These are phyloP conservation scores for Arothron firmamentum DNA, from an alignment of 2,113 vertebrate species.

Conservation along the genomic window DNA sequence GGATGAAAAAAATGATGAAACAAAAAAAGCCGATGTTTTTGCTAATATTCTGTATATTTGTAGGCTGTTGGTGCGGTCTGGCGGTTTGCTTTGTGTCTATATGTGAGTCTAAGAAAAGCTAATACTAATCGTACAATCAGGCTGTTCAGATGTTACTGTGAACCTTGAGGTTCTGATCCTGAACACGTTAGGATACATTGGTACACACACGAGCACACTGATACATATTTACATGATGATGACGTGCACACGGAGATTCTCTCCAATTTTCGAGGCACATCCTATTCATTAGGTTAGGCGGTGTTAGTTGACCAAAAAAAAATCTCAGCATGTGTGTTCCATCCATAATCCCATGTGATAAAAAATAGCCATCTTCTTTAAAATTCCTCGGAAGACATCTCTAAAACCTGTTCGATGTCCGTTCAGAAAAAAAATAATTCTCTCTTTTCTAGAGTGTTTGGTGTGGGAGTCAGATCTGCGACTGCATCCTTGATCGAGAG, in stretches of 20 bases:
- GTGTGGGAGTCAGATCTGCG: slow-evolving; percentile 19
- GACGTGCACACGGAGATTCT: slow-evolving; percentile 31
- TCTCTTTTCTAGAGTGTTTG: slow-evolving; percentile 37
- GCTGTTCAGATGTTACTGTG: slow-evolving; percentile 1
- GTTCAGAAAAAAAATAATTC: slow-evolving; percentile 51
- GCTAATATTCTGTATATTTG: slow-evolving; percentile 53
- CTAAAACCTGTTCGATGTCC: slow-evolving; percentile 56
- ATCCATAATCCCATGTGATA: slow-evolving; percentile 42
- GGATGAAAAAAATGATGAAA: slow-evolving; percentile 21
- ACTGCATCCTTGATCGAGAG: background rate
- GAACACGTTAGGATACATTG: slow-evolving; percentile 37
- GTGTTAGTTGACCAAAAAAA: slow-evolving; percentile 63
- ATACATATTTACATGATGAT: slow-evolving; percentile 30
- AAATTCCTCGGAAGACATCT: slow-evolving; percentile 70
- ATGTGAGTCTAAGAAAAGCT: slow-evolving; percentile 61
- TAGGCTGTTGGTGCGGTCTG: slow-evolving; percentile 49
- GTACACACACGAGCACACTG: slow-evolving; percentile 43
- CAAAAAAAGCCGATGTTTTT: slow-evolving; percentile 26
- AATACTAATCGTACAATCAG: slow-evolving; percentile 49
- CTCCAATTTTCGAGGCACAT: slow-evolving; percentile 69
- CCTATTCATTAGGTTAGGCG: slow-evolving; percentile 64
- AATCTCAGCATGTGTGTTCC: slow-evolving; percentile 37
- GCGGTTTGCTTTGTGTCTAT: slow-evolving; percentile 50
- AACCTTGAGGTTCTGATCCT: slow-evolving; percentile 11
- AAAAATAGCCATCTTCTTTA: slow-evolving; percentile 60